Conservation (phyloP, 2,888 invertebrate genomes). For the Teinopalpus imperialis region DNA sequence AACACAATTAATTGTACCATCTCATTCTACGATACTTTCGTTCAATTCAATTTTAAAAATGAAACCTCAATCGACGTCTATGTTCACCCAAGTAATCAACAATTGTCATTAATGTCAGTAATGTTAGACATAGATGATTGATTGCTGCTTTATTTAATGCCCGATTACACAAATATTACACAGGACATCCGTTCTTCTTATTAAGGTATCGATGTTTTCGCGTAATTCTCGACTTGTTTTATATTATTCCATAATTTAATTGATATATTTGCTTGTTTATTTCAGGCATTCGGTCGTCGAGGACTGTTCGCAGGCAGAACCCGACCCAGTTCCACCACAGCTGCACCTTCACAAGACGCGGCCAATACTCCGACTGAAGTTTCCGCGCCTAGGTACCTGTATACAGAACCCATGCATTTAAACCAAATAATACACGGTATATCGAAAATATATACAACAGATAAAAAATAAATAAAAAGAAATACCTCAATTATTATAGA, state of each 20-base stretch:
- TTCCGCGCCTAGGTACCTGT: constrained; percentile 53
- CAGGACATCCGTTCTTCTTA: too few species aligned
- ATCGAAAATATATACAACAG: neutral
- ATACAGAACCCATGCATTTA: too few species aligned
- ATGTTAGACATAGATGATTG: constrained; percentile 3
- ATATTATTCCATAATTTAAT: neutral
- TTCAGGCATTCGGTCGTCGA: constrained; percentile 66
- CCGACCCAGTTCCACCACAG: constrained; percentile 56
- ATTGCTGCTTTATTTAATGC: constrained; percentile 15
- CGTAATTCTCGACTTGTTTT: neutral
- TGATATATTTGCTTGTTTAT: constrained; percentile 28
- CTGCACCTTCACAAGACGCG: constrained; percentile 49
- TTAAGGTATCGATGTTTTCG: too few species aligned
- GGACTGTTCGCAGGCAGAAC: constrained; percentile 67
- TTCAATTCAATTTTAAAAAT: too few species aligned
- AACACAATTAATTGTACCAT: too few species aligned
- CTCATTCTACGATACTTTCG: too few species aligned
- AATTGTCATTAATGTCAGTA: constrained; percentile 6
- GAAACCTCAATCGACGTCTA: neutral
- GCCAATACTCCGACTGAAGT: constrained; percentile 56
- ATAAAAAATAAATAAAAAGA: too few species aligned
- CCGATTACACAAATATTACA: constrained; percentile 5
- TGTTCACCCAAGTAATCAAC: constrained; percentile 2
- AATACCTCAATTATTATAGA: too few species aligned
- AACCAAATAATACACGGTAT: too few species aligned